Evolutionary conservation across 2,797 vertebrate genomes (phyloP).

Genomic region (Sebastes minor): DNA sequence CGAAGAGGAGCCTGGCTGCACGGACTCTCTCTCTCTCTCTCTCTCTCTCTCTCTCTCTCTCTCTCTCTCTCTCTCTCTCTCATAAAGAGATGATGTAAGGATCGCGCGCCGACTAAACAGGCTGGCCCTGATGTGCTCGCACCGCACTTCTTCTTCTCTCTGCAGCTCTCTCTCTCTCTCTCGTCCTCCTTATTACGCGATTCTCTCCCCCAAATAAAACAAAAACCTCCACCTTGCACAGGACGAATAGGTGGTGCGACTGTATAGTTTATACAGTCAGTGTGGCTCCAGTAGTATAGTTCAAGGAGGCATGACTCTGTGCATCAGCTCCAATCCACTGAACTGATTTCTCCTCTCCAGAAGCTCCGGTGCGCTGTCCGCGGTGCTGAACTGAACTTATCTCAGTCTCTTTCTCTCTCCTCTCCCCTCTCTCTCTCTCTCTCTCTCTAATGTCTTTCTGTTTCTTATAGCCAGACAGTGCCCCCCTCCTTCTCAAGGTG

Average conservation of each 20-base stretch:
- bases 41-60: neutral
- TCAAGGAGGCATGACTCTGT: slow-evolving; percentile 40
- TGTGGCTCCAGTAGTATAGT: neutral
- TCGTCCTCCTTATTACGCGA: slow-evolving; percentile 15
- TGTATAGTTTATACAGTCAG: neutral
- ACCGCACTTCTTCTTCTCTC: slow-evolving; percentile 35
- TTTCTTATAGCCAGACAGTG: slow-evolving; percentile 65
- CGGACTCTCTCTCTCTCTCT: slow-evolving; percentile 31
- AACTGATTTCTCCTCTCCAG: slow-evolving; percentile 39
- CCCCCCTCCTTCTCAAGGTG: slow-evolving; percentile 60
- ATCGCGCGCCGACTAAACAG: slow-evolving; percentile 52
- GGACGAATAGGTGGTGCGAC: neutral
- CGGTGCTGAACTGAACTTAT: slow-evolving; percentile 75
- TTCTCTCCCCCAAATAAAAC: neutral
- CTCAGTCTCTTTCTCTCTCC: slow-evolving; percentile 27
- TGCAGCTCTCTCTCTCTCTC: slow-evolving; percentile 14
- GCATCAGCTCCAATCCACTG: slow-evolving; percentile 31
- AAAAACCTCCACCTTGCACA: slow-evolving; percentile 4
- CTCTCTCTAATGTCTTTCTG: slow-evolving; percentile 11
- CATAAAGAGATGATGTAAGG: slow-evolving; percentile 74
- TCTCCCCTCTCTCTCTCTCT: neutral
- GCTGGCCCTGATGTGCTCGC: slow-evolving; percentile 12
- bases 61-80: slow-evolving; percentile 34
- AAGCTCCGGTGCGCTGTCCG: slow-evolving; percentile 56
- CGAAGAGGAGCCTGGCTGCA: slow-evolving; percentile 56